A percentile compares a stretch with the other conserved stretches of the same genome.
phyloP scores from a whole-genome alignment of 2,888 invertebrate species.

The Toxonevra muliebris region DNA sequence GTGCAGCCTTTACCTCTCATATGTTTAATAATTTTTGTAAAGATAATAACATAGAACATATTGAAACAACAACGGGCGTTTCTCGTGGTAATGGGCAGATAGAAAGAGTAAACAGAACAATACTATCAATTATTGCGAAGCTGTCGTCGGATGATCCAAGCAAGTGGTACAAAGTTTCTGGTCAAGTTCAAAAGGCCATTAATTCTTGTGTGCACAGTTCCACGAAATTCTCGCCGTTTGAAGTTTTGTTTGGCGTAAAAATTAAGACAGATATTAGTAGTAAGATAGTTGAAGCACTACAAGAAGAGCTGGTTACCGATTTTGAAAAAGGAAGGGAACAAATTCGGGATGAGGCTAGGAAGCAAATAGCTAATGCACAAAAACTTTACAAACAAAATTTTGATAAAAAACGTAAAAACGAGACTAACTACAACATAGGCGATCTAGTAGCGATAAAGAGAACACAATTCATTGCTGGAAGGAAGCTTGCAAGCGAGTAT shows the following conservation, averaged over 20 bases:
- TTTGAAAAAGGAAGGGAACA: slow-evolving; percentile 30
- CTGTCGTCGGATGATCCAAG: slow-evolving; percentile 25
- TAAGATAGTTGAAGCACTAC: slow-evolving; percentile 19
- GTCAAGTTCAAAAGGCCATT: slow-evolving; percentile 23
- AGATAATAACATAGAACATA: slow-evolving; percentile 20
- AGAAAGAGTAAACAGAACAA: slow-evolving; percentile 22
- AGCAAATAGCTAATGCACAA: slow-evolving; percentile 30
- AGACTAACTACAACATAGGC: slow-evolving; percentile 18
- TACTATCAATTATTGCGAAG: slow-evolving; percentile 23
- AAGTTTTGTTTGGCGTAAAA: slow-evolving; percentile 33
- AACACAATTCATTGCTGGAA: slow-evolving; percentile 33
- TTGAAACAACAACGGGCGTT: slow-evolving; percentile 25
- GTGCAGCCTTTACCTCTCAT: slow-evolving; percentile 28
- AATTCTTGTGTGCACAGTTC: slow-evolving; percentile 26
- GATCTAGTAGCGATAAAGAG: slow-evolving; percentile 34
- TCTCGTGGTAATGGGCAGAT: slow-evolving; percentile 22
- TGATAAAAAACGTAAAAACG: slow-evolving; percentile 28
- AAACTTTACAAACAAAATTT: slow-evolving; percentile 25
- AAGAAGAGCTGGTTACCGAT: slow-evolving; percentile 24
- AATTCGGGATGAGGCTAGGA: slow-evolving; percentile 23
- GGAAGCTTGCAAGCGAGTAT: slow-evolving; percentile 32
- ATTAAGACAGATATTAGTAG: slow-evolving; percentile 18
- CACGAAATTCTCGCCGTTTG: slow-evolving; percentile 30
- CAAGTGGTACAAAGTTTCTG: slow-evolving; percentile 19
- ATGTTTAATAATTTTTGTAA: slow-evolving; percentile 24